Conservation (phyloP, 2,113 vertebrate species). For the Trinectes maculatus region DNA sequence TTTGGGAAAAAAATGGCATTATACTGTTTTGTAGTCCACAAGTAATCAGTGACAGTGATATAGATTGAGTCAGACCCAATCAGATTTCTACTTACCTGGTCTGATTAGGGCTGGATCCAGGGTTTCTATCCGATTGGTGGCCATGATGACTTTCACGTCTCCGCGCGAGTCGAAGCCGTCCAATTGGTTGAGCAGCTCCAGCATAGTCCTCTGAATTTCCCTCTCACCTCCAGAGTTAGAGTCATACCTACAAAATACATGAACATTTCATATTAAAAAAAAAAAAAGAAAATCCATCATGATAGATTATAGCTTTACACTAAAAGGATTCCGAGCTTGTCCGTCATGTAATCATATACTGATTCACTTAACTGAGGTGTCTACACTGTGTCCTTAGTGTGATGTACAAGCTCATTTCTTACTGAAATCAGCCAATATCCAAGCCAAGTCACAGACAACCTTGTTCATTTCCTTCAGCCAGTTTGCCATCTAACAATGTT, state of each 20-base stretch:
- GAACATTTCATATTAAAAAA: background rate
- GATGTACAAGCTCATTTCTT: background rate
- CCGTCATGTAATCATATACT: background rate
- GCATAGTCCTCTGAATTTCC: constrained; percentile 97
- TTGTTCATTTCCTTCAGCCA: background rate
- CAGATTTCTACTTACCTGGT: constrained; percentile 83
- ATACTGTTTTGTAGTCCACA: too few relatives aligned
- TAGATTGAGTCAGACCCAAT: background rate
- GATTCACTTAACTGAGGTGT: background rate
- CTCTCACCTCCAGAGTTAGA: constrained; percentile 96
- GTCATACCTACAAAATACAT: constrained; percentile 86
- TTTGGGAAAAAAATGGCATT: too few relatives aligned
- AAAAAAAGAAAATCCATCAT: background rate
- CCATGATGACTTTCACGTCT: constrained; percentile 99
- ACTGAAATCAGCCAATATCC: background rate
- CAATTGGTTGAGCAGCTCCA: constrained; percentile 96
- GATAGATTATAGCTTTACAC: background rate
- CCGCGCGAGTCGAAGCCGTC: constrained; percentile 97
- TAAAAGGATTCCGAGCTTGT: background rate
- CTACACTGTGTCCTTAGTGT: background rate
- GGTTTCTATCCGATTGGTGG: constrained; percentile 97
- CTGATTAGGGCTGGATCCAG: constrained; percentile 96
- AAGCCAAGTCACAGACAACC: background rate
- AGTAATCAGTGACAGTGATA: too few relatives aligned
- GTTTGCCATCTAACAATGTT: background rate